Evolutionary conservation across 2,113 vertebrate species (phyloP).

Genomic region (Ailuropoda melanoleuca): DNA sequence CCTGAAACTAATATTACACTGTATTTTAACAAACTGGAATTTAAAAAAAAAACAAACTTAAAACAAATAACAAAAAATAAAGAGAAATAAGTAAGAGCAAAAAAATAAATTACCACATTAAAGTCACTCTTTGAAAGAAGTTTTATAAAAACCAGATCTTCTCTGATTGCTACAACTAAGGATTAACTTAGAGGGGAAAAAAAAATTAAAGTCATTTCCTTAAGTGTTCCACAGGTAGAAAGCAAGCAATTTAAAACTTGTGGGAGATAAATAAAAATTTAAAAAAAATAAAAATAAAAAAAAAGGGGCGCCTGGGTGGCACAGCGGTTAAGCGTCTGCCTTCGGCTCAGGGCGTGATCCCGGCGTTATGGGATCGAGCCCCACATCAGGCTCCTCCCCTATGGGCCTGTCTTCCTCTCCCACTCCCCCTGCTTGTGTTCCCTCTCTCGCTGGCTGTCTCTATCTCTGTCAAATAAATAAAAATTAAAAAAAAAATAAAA

Average conservation of each 20-base stretch:
- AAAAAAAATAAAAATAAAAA: too few species aligned
- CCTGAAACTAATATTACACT: background rate
- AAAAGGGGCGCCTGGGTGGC: too few species aligned
- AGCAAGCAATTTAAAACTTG: slow-evolving; percentile 38
- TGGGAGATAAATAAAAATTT: too few species aligned
- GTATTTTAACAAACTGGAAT: background rate
- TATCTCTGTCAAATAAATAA: too few species aligned
- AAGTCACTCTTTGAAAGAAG: background rate
- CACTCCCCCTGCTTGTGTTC: too few species aligned
- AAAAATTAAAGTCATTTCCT: background rate
- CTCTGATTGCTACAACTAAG: slow-evolving; percentile 7
- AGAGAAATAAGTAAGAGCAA: background rate
- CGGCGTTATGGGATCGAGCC: too few species aligned
- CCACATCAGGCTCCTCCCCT: too few species aligned
- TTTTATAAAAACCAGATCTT: slow-evolving; percentile 10
- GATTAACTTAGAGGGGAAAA: background rate
- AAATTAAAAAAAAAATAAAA: too few species aligned
- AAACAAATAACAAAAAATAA: background rate
- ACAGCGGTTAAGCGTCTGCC: too few species aligned
- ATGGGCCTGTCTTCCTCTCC: too few species aligned
- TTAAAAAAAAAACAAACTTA: background rate
- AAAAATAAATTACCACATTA: background rate
- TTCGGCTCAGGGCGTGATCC: too few species aligned
- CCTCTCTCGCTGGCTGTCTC: too few species aligned
- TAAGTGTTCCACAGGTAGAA: slow-evolving; percentile 25